Evolutionary conservation across 2,888 invertebrate genomes (phyloP).

Genomic region (Uropetala carovei): DNA sequence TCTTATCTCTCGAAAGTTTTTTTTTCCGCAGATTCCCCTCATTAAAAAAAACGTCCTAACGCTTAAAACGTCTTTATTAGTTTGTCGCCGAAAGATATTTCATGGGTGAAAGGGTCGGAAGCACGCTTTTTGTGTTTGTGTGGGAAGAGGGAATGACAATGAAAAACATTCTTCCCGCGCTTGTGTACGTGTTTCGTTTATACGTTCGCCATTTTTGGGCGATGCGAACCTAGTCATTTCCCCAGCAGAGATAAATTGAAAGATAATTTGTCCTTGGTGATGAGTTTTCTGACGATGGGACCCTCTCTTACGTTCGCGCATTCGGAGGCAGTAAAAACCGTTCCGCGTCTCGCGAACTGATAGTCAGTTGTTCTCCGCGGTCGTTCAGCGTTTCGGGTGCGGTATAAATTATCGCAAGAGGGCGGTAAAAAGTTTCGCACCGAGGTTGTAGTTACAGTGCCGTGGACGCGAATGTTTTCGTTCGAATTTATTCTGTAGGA

Average conservation of each 20-base stretch:
- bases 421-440: too few species aligned
- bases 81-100: background rate
- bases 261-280: slow-evolving; percentile 38
- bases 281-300: background rate
- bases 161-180: background rate
- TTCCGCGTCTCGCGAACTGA: background rate
- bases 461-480: too few species aligned
- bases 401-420: too few species aligned
- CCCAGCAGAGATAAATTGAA: slow-evolving; percentile 24
- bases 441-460: too few species aligned
- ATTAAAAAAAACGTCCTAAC: background rate
- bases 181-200: background rate
- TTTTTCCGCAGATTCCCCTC: background rate
- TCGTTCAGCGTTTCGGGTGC: too few species aligned
- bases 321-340: background rate
- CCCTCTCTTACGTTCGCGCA: background rate
- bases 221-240: background rate
- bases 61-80: background rate
- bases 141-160: background rate
- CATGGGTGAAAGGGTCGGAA: background rate
- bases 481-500: too few species aligned
- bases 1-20: background rate
- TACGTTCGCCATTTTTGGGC: background rate
- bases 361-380: background rate
- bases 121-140: background rate